Evolutionary conservation across 2,888 invertebrate species (phyloP).

Genomic region (Ectobius pallidus): DNA sequence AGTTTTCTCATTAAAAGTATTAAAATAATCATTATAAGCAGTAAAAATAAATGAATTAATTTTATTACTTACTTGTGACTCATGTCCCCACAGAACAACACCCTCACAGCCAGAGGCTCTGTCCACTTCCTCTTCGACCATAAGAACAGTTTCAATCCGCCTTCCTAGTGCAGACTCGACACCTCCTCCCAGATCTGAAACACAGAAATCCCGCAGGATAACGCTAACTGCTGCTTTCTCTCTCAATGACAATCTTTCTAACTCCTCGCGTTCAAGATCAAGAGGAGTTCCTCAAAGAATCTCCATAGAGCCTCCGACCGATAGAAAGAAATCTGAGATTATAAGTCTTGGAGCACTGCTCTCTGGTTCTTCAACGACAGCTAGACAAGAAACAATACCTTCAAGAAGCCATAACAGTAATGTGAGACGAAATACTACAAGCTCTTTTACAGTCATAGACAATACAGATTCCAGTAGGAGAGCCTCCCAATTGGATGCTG

Average conservation of each 20-base stretch:
- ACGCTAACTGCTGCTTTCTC: conserved; percentile 29
- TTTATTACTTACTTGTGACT: neutral
- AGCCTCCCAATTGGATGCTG: neutral
- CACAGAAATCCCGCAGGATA: conserved; percentile 29
- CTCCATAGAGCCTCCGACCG: conserved; percentile 2
- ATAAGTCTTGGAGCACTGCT: neutral
- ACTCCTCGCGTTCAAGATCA: neutral
- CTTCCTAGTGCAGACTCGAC: neutral
- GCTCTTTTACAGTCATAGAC: conserved; percentile 21
- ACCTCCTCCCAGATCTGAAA: too few relatives aligned
- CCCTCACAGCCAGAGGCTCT: neutral
- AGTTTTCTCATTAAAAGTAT: too few relatives aligned
- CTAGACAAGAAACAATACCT: neutral
- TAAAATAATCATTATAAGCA: too few relatives aligned
- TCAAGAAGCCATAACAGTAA: conserved; percentile 6
- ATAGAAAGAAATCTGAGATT: neutral
- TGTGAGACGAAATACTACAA: conserved; percentile 1
- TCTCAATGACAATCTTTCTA: conserved; percentile 17
- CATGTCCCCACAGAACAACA: conserved; percentile 38
- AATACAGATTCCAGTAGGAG: neutral
- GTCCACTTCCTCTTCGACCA: neutral
- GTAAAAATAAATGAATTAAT: too few relatives aligned
- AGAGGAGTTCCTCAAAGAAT: neutral
- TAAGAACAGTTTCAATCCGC: neutral
- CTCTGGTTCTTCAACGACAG: neutral